Evolutionary conservation across 1,140 invertebrate species (phyloP).

Genomic region (Anthonomus grandis): DNA sequence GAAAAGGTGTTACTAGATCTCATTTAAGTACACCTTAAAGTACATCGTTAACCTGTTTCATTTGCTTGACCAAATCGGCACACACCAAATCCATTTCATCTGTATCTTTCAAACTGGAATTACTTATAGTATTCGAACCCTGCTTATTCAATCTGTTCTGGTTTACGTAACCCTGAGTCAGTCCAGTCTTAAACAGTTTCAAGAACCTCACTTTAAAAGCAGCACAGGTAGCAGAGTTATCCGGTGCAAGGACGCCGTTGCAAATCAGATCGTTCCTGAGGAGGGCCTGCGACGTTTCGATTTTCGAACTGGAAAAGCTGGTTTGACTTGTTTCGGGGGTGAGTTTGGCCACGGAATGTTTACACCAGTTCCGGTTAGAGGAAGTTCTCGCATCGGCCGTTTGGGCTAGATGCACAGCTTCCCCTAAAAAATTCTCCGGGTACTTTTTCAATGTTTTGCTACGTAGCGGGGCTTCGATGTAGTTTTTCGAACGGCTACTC

Average conservation of each 20-base stretch:
- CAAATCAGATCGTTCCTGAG: background rate
- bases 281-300: slow-evolving; percentile 4
- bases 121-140: slow-evolving; percentile 61
- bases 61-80: slow-evolving; percentile 60
- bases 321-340: slow-evolving; percentile 22
- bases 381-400: slow-evolving; percentile 27
- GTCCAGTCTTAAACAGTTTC: slow-evolving; percentile 18
- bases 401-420: slow-evolving; percentile 17
- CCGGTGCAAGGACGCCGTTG: background rate
- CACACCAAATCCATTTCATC: slow-evolving; percentile 64
- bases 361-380: slow-evolving; percentile 5
- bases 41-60: slow-evolving; percentile 59
- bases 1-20: no score
- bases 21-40: no score
- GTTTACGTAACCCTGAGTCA: slow-evolving; percentile 33
- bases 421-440: slow-evolving; percentile 27
- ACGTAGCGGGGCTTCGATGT: slow-evolving; percentile 12
- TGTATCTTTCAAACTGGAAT: slow-evolving; percentile 67
- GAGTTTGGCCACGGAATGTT: slow-evolving; percentile 3
- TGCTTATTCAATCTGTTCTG: slow-evolving; percentile 38
- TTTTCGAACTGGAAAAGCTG: slow-evolving; percentile 18
- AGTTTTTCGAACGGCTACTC: slow-evolving; percentile 10
- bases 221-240: background rate
- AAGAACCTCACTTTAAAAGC: slow-evolving; percentile 14
- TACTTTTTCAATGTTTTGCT: slow-evolving; percentile 13